A percentile compares a stretch with the other conserved stretches of the same genome.
These are phyloP conservation scores for Plectropomus leopardus DNA, from an alignment of 2,113 vertebrate species.

Conservation along the genomic window DNA sequence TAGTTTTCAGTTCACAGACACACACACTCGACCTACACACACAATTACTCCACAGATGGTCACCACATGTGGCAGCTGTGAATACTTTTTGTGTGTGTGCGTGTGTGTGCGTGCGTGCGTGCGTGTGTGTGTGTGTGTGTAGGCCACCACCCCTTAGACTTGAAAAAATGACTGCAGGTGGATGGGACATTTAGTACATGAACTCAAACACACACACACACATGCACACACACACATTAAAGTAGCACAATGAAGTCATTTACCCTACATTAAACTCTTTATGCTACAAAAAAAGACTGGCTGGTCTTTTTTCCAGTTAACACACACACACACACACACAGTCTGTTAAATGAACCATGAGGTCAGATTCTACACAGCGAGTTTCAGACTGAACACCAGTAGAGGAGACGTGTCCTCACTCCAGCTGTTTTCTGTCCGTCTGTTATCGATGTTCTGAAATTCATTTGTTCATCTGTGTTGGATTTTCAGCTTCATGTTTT, in stretches of 20 bases:
- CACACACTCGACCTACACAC: constrained; percentile 11
- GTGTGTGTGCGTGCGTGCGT: constrained; percentile 2
- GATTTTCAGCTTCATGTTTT: not conserved
- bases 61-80: constrained; percentile 69
- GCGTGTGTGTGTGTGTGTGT: constrained; percentile 9
- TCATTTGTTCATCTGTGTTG: not conserved
- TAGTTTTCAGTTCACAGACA: constrained; percentile 2
- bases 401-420: not conserved
- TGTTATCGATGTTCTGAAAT: not conserved
- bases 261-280: not conserved
- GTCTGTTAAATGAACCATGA: not conserved
- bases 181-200: not conserved
- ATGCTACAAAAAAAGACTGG: not conserved
- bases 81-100: constrained; percentile 19
- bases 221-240: not conserved
- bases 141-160: not conserved
- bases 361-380: not conserved
- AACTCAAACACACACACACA: not conserved
- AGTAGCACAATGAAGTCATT: constrained; percentile 32
- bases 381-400: not conserved
- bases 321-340: not conserved
- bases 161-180: constrained; percentile 9
- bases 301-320: not conserved
- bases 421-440: not conserved
- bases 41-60: constrained; percentile 65